Percentiles rank a stretch among this genome's conserved stretches.
Evolutionary conservation across 2,113 vertebrate genomes (phyloP).

Genomic region (Noturus placidus): DNA sequence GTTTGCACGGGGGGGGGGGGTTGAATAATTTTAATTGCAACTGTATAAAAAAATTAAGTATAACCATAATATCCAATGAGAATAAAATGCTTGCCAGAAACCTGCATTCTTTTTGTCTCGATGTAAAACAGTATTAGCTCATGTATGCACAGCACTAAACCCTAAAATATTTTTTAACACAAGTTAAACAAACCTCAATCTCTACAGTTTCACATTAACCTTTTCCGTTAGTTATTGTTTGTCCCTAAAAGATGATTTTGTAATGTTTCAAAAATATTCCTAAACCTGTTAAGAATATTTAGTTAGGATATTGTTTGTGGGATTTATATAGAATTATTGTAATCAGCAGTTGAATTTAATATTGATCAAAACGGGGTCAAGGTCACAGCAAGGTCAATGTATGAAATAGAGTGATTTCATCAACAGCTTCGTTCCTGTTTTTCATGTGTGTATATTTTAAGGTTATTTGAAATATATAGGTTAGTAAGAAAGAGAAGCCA

Average conservation of each 20-base stretch:
- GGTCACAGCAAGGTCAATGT: no score
- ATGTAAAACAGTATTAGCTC: background rate
- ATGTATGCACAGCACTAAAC: background rate
- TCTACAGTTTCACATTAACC: background rate
- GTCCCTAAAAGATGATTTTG: background rate
- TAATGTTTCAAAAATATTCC: background rate
- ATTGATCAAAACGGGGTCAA: no score
- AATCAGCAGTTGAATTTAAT: no score
- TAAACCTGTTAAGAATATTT: background rate
- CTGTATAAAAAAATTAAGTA: background rate
- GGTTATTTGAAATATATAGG: no score
- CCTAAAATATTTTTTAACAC: background rate
- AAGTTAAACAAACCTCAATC: background rate
- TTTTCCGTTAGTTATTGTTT: background rate
- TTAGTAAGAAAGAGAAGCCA: no score
- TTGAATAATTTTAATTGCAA: no score
- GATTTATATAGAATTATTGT: no score
- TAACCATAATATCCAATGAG: slow-evolving; percentile 34
- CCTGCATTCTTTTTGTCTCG: slow-evolving; percentile 8
- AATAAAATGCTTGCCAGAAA: slow-evolving; percentile 42
- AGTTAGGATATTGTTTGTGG: no score
- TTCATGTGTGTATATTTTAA: no score
- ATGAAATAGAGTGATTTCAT: no score
- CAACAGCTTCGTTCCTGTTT: no score
- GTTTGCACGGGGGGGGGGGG: no score